A percentile compares a stretch with the other conserved stretches of the same genome.
Conservation (phyloP, 1,140 invertebrate genomes). For the Spodoptera litura region DNA sequence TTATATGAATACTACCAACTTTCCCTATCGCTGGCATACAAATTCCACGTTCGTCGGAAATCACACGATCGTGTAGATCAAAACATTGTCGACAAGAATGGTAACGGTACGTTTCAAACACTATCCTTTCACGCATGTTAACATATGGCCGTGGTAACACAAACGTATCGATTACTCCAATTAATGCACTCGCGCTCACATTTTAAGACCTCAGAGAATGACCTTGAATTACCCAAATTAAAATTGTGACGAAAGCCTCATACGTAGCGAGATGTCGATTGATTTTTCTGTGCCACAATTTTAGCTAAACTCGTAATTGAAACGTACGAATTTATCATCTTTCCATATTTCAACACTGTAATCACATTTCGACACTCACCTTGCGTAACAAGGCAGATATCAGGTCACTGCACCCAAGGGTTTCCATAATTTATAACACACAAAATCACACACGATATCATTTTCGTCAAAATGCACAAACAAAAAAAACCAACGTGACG, state of each 20-base stretch:
- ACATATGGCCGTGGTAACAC: slow-evolving; percentile 77
- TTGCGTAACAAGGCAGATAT: slow-evolving; percentile 73
- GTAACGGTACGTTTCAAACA: slow-evolving; percentile 77
- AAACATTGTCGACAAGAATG: slow-evolving; percentile 57
- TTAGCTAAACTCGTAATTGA: slow-evolving; percentile 34
- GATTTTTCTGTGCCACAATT: slow-evolving; percentile 65
- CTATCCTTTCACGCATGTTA: slow-evolving; percentile 77
- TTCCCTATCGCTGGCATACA: slow-evolving; percentile 47
- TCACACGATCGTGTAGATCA: slow-evolving; percentile 51
- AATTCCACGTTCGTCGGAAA: slow-evolving; percentile 42
- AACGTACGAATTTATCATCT: slow-evolving; percentile 41
- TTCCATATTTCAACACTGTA: slow-evolving; percentile 36
- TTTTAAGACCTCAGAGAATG: slow-evolving; percentile 59
- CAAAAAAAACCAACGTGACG: slow-evolving; percentile 85
- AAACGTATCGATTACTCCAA: slow-evolving; percentile 73
- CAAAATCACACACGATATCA: slow-evolving; percentile 81
- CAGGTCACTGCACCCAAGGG: slow-evolving; percentile 82
- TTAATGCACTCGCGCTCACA: slow-evolving; percentile 59
- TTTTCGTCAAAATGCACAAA: slow-evolving; percentile 84
- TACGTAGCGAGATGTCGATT: slow-evolving; percentile 63
- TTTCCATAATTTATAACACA: slow-evolving; percentile 81
- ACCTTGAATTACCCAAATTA: slow-evolving; percentile 68
- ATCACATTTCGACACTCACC: slow-evolving; percentile 63
- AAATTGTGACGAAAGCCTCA: slow-evolving; percentile 63
- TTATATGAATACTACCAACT: slow-evolving; percentile 37